Evolutionary conservation across 1,140 invertebrate species (phyloP).

Genomic region (Neoseiulus cucumeris): DNA sequence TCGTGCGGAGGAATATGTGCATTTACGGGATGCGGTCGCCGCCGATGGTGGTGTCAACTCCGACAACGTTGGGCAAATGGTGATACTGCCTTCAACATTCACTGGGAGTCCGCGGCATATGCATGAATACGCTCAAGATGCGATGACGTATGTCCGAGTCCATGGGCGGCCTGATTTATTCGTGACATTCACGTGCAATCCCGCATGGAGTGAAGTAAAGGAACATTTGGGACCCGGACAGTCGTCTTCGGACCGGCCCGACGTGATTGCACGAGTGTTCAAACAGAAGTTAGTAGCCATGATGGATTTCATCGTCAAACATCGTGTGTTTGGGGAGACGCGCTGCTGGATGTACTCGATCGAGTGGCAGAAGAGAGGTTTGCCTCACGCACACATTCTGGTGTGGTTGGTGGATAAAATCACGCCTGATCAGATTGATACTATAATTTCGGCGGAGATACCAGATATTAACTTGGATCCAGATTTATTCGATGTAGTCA

Average conservation of each 20-base stretch:
- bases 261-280: constrained; percentile 10
- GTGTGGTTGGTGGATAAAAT: constrained; percentile 19
- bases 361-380: constrained; percentile 28
- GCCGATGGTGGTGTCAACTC: constrained; percentile 15
- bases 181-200: constrained; percentile 28
- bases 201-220: constrained; percentile 26
- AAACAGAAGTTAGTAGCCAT: too few species aligned
- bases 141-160: constrained; percentile 16
- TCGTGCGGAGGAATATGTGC: constrained; percentile 15
- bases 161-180: constrained; percentile 26
- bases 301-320: background rate
- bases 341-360: constrained; percentile 13
- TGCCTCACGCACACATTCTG: constrained; percentile 28
- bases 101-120: constrained; percentile 13
- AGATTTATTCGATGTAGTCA: background rate
- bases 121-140: constrained; percentile 14
- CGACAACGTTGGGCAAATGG: background rate
- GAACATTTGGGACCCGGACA: constrained; percentile 14
- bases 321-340: constrained; percentile 4
- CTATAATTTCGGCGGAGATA: background rate
- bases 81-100: background rate
- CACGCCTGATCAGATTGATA: constrained; percentile 17
- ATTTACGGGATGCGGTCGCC: constrained; percentile 16
- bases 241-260: constrained; percentile 9
- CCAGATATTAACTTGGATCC: constrained; percentile 6